Evolutionary conservation across 2,888 invertebrate genomes (phyloP), one percentile per base, ranked within the genome.

Genomic region (Drosophila histrio): DNA sequence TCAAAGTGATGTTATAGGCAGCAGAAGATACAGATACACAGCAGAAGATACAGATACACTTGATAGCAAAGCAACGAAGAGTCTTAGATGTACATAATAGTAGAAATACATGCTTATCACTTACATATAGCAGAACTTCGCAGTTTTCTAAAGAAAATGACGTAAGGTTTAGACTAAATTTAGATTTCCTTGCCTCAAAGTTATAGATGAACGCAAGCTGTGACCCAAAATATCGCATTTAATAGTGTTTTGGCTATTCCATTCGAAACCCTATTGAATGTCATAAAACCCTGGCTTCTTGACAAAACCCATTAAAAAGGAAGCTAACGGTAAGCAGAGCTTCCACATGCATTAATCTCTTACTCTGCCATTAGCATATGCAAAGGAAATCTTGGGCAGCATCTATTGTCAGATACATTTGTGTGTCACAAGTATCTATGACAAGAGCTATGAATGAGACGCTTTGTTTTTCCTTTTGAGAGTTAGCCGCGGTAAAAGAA

Each of bases 361-460:
- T n/a, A n/a, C n/a, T 9, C 11, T 1, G 28, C 21, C 53, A 53
- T 57, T 46, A 36, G 52, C 60, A 32, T 46, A 32, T 17, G 49
- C n/a, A 50, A 26, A 21, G 53, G 17, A 50, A 56, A 32, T 24
- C 41, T 50, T 32, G 13, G 32, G 38, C 26, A 21, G 71, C 61
- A 62, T 69, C 52, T 53, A n/a, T n/a, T n/a, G 54, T 36, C 28
- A 44, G 70, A 56, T 62, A 70, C 70, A 59, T 65, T 61, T 61
- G 52, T 70, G 41, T 65, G 73, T 43, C 65, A 61, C 60, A 69
- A 46, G 60, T 46, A 59, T 65, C 70, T 65, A 57, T 72, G 72
- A 69, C 72, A 64, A 60, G 38, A 17, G 49, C 24, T 26, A 72
- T 73, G 73, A 73, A 73, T 73, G 73, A 21, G 43, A 50, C 53